phyloP scores from a whole-genome alignment of 37 sponge, comb jelly and placozoan genomes.

The Sycon ciliatum region DNA sequence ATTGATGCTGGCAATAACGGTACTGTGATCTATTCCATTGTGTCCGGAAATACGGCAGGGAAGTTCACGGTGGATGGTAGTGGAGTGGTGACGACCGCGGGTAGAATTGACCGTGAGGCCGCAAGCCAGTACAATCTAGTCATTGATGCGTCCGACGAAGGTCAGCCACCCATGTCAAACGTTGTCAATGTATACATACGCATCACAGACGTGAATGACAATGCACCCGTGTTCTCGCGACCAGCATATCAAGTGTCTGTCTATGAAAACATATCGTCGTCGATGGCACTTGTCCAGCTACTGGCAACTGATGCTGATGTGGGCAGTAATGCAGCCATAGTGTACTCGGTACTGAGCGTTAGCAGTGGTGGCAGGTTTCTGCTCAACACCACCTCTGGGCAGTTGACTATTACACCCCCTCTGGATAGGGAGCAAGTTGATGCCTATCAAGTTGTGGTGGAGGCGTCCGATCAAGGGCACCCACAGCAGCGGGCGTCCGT shows the following conservation, averaged over 20 bases:
- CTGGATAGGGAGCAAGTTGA: conserved; percentile 41
- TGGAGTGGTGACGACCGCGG: no score
- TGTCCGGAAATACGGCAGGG: neutral
- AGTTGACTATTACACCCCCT: neutral
- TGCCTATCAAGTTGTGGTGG: conserved; percentile 32
- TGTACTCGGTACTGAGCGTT: conserved; percentile 17
- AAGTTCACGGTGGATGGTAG: neutral
- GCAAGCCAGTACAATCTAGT: neutral
- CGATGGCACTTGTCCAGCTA: conserved; percentile 10
- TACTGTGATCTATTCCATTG: conserved; percentile 10
- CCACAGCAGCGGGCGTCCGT: conserved; percentile 29
- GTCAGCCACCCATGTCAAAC: neutral
- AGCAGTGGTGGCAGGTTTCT: conserved; percentile 21
- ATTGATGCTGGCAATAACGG: conserved; percentile 25
- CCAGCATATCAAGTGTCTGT: conserved; percentile 19
- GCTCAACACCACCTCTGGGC: conserved; percentile 31
- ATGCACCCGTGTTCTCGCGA: neutral
- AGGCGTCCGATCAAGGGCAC: conserved; percentile 42
- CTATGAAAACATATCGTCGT: conserved; percentile 17
- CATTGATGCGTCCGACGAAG: neutral
- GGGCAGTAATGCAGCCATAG: conserved; percentile 35
- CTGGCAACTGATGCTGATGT: conserved; percentile 45
- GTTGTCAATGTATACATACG: neutral
- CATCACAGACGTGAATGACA: neutral
- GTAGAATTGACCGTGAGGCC: neutral